phyloP scores from a whole-genome alignment of 2,797 vertebrate genomes.

The Danionella dracula region DNA sequence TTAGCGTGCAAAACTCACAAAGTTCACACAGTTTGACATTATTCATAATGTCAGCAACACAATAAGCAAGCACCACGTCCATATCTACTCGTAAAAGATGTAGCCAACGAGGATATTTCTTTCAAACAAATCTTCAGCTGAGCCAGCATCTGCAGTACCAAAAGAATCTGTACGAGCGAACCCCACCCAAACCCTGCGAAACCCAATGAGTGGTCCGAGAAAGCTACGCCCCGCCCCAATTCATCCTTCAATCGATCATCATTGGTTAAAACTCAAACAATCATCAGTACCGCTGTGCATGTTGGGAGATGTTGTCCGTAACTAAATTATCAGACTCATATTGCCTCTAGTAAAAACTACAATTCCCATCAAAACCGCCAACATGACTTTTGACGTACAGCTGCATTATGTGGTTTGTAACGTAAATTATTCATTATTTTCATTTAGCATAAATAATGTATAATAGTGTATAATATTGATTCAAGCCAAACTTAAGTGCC shows the following conservation, averaged over 20 bases:
- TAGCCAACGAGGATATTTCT: too few relatives aligned
- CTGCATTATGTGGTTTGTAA: slow-evolving; percentile 44
- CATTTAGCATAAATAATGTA: slow-evolving; percentile 28
- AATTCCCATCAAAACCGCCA: slow-evolving; percentile 36
- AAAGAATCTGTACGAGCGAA: not conserved
- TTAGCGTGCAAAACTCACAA: not conserved
- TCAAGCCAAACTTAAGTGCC: not conserved
- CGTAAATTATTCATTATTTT: slow-evolving; percentile 45
- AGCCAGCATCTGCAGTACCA: slow-evolving; percentile 50
- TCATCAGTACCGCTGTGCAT: slow-evolving; percentile 35
- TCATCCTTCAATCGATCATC: not conserved
- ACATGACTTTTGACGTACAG: slow-evolving; percentile 18
- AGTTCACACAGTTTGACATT: not conserved
- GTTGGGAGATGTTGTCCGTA: slow-evolving; percentile 46
- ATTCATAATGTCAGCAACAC: not conserved
- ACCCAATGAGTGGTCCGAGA: slow-evolving; percentile 27
- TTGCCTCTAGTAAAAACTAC: slow-evolving; percentile 42
- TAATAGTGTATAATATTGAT: not conserved
- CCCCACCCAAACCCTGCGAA: slow-evolving; percentile 22
- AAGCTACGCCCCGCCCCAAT: slow-evolving; percentile 13
- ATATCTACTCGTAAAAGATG: too few relatives aligned
- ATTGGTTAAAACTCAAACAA: slow-evolving; percentile 39
- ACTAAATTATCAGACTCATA: not conserved
- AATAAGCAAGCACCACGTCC: not conserved
- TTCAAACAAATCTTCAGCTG: slow-evolving; percentile 19